Evolutionary conservation across 1,140 invertebrate genomes (phyloP).

Genomic region (Halictus rubicundus): DNA sequence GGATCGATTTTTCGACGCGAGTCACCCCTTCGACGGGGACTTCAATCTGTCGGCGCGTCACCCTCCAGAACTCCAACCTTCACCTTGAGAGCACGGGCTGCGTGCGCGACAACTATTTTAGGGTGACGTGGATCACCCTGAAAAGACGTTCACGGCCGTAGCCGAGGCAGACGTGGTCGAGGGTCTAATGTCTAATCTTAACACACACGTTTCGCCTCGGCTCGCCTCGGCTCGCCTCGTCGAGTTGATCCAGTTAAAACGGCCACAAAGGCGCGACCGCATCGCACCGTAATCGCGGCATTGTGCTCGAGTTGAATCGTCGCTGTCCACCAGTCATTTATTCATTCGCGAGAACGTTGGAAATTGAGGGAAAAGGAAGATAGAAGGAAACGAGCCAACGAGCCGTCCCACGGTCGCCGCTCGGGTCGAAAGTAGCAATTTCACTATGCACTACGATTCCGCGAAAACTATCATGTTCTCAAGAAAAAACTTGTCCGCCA

Average conservation of each 20-base stretch:
- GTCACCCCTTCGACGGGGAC: conserved; percentile 10
- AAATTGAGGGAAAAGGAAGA: conserved; percentile 5
- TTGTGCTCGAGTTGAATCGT: conserved; percentile 62
- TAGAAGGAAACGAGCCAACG: too few relatives aligned
- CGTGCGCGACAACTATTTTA: conserved; percentile 59
- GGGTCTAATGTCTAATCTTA: conserved; percentile 50
- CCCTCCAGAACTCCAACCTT: conserved; percentile 61
- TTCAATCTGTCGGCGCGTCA: conserved; percentile 54
- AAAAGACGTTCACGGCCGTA: conserved; percentile 2
- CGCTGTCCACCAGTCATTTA: conserved; percentile 48
- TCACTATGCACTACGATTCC: too few relatives aligned
- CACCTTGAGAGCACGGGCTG: conserved; percentile 49
- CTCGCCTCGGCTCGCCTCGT: conserved; percentile 25
- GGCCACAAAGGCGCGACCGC: conserved; percentile 56
- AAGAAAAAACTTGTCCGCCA: too few relatives aligned
- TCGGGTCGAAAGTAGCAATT: too few relatives aligned
- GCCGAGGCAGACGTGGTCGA: too few relatives aligned
- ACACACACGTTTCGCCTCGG: conserved; percentile 26
- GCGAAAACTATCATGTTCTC: too few relatives aligned
- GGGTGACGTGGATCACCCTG: conserved; percentile 35
- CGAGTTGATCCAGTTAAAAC: conserved; percentile 57
- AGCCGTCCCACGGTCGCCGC: too few relatives aligned
- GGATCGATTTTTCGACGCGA: background rate
- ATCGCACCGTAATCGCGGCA: conserved; percentile 56
- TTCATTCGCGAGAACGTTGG: conserved; percentile 55